Percentiles rank a stretch among this genome's conserved stretches.
phyloP scores from a whole-genome alignment of 1,140 invertebrate genomes.

The Saccostrea cuccullata region DNA sequence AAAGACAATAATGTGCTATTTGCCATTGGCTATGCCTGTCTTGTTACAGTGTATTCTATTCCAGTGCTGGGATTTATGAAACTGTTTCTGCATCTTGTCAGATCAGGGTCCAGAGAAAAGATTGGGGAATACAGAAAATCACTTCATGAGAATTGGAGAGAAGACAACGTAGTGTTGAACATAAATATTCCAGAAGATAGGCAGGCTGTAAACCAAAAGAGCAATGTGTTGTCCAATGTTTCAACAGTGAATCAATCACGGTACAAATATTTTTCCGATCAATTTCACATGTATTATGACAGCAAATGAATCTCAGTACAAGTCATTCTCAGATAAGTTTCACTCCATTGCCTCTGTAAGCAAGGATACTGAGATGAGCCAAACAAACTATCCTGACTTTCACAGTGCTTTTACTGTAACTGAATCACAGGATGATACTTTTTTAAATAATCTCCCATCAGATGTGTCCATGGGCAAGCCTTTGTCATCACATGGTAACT shows the following conservation, averaged over 20 bases:
- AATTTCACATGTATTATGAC: too few species aligned
- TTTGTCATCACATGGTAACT: not conserved
- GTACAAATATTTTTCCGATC: too few species aligned
- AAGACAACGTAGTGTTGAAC: not conserved
- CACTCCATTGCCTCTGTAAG: not conserved
- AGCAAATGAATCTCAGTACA: too few species aligned
- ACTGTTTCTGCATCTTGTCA: not conserved
- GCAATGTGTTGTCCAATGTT: not conserved
- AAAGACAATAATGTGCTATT: not conserved
- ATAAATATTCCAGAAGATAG: not conserved
- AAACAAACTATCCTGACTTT: not conserved
- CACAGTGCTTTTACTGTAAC: not conserved
- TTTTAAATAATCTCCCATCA: not conserved
- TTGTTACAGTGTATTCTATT: not conserved
- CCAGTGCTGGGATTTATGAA: not conserved
- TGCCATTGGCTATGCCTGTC: not conserved
- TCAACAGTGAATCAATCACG: too few species aligned
- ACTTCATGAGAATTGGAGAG: not conserved
- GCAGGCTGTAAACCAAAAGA: not conserved
- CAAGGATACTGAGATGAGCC: not conserved
- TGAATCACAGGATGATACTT: not conserved
- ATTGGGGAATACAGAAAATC: not conserved
- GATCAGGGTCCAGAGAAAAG: not conserved
- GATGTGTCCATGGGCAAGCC: not conserved
- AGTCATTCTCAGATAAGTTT: too few species aligned